A percentile compares a stretch with the other conserved stretches of the same genome.
These are phyloP conservation scores for Umimayanthus chanpuru DNA, from an alignment of 92 coral and sea anemone genomes.

Conservation along the genomic window DNA sequence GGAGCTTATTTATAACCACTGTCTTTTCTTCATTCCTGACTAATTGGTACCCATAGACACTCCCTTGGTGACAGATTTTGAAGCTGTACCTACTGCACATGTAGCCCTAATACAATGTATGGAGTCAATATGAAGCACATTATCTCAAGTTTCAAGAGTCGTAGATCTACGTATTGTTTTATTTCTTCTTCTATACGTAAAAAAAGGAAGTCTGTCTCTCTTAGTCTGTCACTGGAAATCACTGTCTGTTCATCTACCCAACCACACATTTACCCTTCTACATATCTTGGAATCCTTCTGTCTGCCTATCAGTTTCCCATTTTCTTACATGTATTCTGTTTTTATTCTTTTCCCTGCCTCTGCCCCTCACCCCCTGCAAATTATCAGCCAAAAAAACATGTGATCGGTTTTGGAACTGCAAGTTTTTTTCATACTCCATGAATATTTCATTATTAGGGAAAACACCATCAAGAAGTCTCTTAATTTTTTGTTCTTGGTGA, in stretches of 20 bases:
- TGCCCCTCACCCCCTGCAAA: neutral
- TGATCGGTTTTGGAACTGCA: neutral
- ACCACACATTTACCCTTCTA: neutral
- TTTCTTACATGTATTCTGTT: neutral
- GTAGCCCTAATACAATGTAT: too few species aligned
- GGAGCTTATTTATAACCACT: neutral
- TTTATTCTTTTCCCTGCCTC: neutral
- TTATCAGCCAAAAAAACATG: neutral
- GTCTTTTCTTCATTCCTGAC: too few species aligned
- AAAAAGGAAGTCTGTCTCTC: neutral
- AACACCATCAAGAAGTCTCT: too few species aligned
- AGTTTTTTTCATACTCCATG: neutral
- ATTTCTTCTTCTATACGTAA: neutral
- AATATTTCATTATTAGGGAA: neutral
- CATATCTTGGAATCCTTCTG: neutral
- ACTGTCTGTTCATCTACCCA: neutral
- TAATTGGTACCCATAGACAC: too few species aligned
- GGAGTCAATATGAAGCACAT: too few species aligned
- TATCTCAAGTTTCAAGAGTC: too few species aligned
- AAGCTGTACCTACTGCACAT: too few species aligned
- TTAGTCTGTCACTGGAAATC: neutral
- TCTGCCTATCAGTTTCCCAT: neutral
- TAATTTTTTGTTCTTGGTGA: too few species aligned
- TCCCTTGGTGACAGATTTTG: too few species aligned
- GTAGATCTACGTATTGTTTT: too few species aligned